Percentiles rank a stretch among this genome's conserved stretches.
These are phyloP conservation scores for Aeoliscus strigatus DNA, from an alignment of 2,797 vertebrate species.

Conservation along the genomic window DNA sequence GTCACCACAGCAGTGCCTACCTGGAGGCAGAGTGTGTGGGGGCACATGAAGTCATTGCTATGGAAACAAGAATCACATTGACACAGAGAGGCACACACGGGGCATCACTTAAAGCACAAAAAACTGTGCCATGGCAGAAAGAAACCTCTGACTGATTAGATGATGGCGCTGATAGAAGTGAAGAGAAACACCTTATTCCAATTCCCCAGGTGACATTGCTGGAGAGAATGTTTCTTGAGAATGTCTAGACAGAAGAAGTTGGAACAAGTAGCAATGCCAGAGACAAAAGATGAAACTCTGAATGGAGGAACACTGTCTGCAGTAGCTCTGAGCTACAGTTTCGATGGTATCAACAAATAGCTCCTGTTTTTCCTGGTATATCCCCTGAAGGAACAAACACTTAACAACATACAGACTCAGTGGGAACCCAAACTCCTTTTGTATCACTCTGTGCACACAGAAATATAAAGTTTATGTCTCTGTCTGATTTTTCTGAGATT, in stretches of 20 bases:
- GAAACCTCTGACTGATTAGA: constrained; percentile 44
- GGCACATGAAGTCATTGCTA: constrained; percentile 72
- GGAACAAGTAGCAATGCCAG: constrained; percentile 27
- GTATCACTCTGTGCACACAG: too few relatives aligned
- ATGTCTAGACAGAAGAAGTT: constrained; percentile 7
- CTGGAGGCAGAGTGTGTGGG: constrained; percentile 67
- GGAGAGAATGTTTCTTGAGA: constrained; percentile 6
- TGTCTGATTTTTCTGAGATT: too few relatives aligned
- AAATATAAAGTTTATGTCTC: too few relatives aligned
- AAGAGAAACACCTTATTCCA: constrained; percentile 16
- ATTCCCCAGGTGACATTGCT: constrained; percentile 32
- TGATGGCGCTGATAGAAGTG: constrained; percentile 4
- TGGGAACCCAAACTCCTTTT: background rate
- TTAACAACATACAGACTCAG: background rate
- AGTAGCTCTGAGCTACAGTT: constrained; percentile 8
- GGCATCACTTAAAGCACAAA: constrained; percentile 47
- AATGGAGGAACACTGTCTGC: constrained; percentile 6
- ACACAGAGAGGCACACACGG: constrained; percentile 37
- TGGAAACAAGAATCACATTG: constrained; percentile 76
- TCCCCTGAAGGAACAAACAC: constrained; percentile 16
- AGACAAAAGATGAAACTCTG: constrained; percentile 23
- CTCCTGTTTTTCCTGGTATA: constrained; percentile 4
- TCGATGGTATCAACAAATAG: constrained; percentile 11
- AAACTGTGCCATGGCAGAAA: constrained; percentile 15
- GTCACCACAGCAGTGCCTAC: constrained; percentile 64